A percentile compares a stretch with the other conserved stretches of the same genome.
Evolutionary conservation across 2,113 vertebrate species (phyloP).

Genomic region (Chaetodon auriga): DNA sequence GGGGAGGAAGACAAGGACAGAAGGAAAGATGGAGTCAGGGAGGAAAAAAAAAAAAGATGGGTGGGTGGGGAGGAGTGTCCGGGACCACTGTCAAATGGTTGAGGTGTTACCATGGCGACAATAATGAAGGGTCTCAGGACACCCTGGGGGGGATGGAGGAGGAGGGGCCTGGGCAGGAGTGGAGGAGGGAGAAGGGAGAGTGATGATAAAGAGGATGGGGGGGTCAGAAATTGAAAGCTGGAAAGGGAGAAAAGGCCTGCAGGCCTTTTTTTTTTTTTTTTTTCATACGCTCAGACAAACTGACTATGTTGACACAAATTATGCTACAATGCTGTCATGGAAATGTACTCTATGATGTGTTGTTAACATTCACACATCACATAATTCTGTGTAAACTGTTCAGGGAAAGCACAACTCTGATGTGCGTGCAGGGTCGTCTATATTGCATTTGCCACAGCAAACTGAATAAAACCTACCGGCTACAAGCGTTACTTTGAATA

Average conservation of each 20-base stretch:
- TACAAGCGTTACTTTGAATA: not conserved
- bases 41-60: slow-evolving; percentile 46
- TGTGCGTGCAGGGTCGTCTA: slow-evolving; percentile 7
- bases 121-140: slow-evolving; percentile 84
- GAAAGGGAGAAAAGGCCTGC: slow-evolving; percentile 67
- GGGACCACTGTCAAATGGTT: slow-evolving; percentile 81
- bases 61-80: slow-evolving; percentile 66
- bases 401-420: slow-evolving; percentile 27
- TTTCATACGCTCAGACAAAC: slow-evolving; percentile 55
- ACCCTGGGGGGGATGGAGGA: slow-evolving; percentile 75
- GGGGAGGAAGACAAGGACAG: slow-evolving; percentile 59
- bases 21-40: slow-evolving; percentile 53
- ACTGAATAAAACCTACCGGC: slow-evolving; percentile 3
- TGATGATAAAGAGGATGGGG: slow-evolving; percentile 69
- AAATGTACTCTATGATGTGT: slow-evolving; percentile 67
- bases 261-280: slow-evolving; percentile 57
- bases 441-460: slow-evolving; percentile 15
- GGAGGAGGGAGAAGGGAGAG: slow-evolving; percentile 57
- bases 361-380: slow-evolving; percentile 66
- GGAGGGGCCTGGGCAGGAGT: slow-evolving; percentile 51
- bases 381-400: slow-evolving; percentile 62
- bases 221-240: slow-evolving; percentile 72
- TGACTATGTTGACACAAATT: slow-evolving; percentile 75
- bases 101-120: slow-evolving; percentile 83
- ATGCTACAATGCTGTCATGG: slow-evolving; percentile 67